Base-by-base conservation (phyloP, 2,888 invertebrate genomes). In the Ophion slaviceki region DNA sequence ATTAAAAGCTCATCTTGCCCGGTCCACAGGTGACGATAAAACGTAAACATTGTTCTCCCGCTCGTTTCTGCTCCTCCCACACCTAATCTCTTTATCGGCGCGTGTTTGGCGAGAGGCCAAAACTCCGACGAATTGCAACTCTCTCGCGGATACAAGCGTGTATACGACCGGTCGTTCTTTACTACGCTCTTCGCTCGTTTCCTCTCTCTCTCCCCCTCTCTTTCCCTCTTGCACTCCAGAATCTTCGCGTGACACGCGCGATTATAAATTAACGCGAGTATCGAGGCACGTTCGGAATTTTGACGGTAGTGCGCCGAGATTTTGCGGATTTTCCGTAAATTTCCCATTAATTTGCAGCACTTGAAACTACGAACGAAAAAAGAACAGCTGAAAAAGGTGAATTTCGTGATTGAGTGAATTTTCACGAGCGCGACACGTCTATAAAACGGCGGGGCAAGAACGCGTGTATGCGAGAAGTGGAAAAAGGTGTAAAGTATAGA, bases 1-100 rank as follows among this genome's bases (percentile, higher is more conserved):
- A 85, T 85, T 82, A 79, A 85, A 71, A 79, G 70, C 75, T 17
- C 64, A 10, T 79, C 68, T 70, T 64, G 32, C 17, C n/a, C 70
- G 75, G 66, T 82, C 79, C 76, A 82, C 82, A 79, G 85, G 82
- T 82, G 82, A 79, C 85, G 85, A 82, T 85, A 85, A 85, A 82
- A 90, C 90, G 88, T 88, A 90, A 91, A 90, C 89, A 91, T 91
- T 91, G 92, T 92, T 92, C 91, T 88, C 88, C 84, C 71, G 40
- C 40, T 75, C 76, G 45, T 28, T 57, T 47, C 64, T 36, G 59
- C 24, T 47, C 57, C 68, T 62, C 83, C 64, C 59, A 8, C n/a
- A 10, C 75, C 64, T 91, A 92, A 93, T 92, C 92, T 92, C 92
- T 92, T 93, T 93, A 93, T 93, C 92, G 91, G 92, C 91, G 89